These are phyloP conservation scores for Cacoxenus indagator DNA, from an alignment of 2,888 invertebrate species.

Conservation along the genomic window DNA sequence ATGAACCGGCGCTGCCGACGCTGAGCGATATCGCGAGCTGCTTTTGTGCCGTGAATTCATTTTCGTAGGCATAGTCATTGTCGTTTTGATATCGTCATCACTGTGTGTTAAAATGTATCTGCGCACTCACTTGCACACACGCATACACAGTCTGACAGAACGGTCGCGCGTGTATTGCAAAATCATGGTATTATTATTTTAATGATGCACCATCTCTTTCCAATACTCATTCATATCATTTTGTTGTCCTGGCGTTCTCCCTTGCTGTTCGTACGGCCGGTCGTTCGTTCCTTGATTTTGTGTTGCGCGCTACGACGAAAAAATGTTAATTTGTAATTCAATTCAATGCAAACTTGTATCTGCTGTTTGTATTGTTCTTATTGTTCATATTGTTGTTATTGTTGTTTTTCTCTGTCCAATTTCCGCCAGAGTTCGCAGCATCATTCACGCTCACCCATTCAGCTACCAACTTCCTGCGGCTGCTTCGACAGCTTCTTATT, in stretches of 20 bases:
- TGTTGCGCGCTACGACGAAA: neutral
- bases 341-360: slow-evolving; percentile 12
- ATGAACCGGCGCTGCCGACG: neutral
- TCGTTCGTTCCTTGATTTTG: neutral
- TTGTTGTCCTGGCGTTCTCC: neutral
- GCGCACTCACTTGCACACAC: neutral
- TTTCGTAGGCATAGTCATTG: neutral
- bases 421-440: neutral
- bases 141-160: neutral
- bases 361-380: neutral
- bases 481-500: neutral
- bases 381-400: neutral
- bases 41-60: neutral
- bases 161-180: neutral
- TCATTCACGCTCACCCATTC: neutral
- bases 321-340: slow-evolving; percentile 15
- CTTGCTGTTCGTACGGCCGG: neutral
- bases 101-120: neutral
- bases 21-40: neutral
- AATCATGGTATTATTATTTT: slow-evolving; percentile 49
- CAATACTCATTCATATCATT: slow-evolving; percentile 19
- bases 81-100: neutral
- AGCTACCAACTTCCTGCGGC: neutral
- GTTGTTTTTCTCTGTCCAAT: neutral
- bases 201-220: slow-evolving; percentile 43